A percentile compares a stretch with the other conserved stretches of the same genome.
phyloP scores from a whole-genome alignment of 2,888 invertebrate species.

The Liposcelis brunnea region DNA sequence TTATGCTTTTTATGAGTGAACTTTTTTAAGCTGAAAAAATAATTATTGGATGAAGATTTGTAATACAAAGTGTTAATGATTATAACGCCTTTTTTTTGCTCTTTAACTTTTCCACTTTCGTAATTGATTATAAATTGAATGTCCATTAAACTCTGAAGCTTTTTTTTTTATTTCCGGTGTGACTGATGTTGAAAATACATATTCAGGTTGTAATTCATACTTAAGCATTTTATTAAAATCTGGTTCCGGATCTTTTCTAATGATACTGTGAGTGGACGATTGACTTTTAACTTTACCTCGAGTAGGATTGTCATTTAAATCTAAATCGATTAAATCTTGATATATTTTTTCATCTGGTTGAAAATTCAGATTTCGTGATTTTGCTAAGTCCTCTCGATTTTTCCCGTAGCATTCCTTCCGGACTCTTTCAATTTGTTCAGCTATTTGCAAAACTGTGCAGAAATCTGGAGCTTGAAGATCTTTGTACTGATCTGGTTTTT shows the following conservation, averaged over 20 bases:
- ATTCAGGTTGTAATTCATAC: not conserved
- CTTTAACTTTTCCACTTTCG: too few relatives aligned
- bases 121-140: not conserved
- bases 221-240: not conserved
- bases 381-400: too few relatives aligned
- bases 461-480: too few relatives aligned
- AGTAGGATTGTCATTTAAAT: not conserved
- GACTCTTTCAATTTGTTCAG: too few relatives aligned
- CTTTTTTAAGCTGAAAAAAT: too few relatives aligned
- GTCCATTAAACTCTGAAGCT: not conserved
- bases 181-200: not conserved
- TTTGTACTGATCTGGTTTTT: too few relatives aligned
- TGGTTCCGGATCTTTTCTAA: not conserved
- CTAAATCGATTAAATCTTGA: slow-evolving; percentile 1
- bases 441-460: too few relatives aligned
- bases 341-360: not conserved
- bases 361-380: not conserved
- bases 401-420: too few relatives aligned
- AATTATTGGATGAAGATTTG: too few relatives aligned
- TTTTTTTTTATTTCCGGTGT: not conserved
- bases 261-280: not conserved
- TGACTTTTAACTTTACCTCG: not conserved
- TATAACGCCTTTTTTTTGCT: too few relatives aligned
- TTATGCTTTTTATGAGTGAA: too few relatives aligned
- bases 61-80: too few relatives aligned